Evolutionary conservation across 2,888 invertebrate species (phyloP).

Genomic region (Malacosoma neustria): DNA sequence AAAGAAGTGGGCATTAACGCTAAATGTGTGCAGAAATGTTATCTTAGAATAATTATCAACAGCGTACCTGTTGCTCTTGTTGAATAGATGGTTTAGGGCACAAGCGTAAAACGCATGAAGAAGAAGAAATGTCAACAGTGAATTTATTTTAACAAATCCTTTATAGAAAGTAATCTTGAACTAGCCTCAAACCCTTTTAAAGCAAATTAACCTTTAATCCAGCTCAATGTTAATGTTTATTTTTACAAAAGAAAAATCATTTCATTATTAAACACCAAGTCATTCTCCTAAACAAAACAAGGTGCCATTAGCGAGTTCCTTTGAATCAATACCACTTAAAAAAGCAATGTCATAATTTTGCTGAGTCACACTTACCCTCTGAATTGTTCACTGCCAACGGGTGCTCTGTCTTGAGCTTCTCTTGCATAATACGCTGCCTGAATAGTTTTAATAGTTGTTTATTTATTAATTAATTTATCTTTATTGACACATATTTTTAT

Average conservation of each 20-base stretch:
- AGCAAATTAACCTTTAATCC: neutral
- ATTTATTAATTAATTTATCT: too few relatives aligned
- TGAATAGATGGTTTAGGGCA: too few relatives aligned
- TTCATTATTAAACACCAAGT: conserved; percentile 26
- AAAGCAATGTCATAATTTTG: conserved; percentile 50
- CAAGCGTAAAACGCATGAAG: too few relatives aligned
- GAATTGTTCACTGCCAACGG: conserved; percentile 40
- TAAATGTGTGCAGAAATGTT: too few relatives aligned
- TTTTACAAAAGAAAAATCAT: conserved; percentile 20
- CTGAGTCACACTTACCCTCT: conserved; percentile 58
- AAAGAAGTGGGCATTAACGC: too few relatives aligned
- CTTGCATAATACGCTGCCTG: conserved; percentile 18
- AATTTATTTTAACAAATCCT: too few relatives aligned
- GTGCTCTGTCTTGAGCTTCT: conserved; percentile 35
- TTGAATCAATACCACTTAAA: conserved; percentile 48
- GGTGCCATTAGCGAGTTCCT: conserved; percentile 57
- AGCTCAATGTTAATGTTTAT: conserved; percentile 9
- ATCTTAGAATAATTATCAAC: too few relatives aligned
- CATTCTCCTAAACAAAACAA: conserved; percentile 56
- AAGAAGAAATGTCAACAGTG: too few relatives aligned
- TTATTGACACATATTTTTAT: too few relatives aligned
- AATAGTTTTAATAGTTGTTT: conserved; percentile 29
- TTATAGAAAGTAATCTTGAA: too few relatives aligned
- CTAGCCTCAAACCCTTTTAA: too few relatives aligned
- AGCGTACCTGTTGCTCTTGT: too few relatives aligned